Evolutionary conservation across 2,888 invertebrate species (phyloP), one percentile per base, ranked within the genome.

Genomic region (Drosophila phalerata): DNA sequence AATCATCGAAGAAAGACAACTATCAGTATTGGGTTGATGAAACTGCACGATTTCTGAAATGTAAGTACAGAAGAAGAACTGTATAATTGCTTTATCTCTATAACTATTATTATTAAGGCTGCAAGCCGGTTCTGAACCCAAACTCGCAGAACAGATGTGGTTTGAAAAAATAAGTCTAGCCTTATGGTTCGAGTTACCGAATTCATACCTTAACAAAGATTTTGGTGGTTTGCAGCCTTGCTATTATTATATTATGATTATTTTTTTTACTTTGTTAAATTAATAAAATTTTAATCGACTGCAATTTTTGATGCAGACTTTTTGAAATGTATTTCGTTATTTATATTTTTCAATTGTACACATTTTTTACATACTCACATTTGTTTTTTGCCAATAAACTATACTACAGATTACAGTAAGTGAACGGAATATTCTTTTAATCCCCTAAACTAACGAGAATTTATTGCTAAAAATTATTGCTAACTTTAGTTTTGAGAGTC

Each of bases 1-100:
- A 96, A 79, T 84, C 92, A 84, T 91, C 91, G 72, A 91, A 90
- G 80, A 69, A 81, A 90, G 95, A 96, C 63, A 97, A 97, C 92
- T 96, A 95, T 90, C 94, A 95, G 85, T 95, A 96, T 91, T 98
- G 97, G 97, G 95, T 96, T 79, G 93, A 94, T 57, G 95, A 96
- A 92, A 94, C 98, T 84, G 95, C 96, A 81, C 93, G 93, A 52
- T 98, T 97, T 93, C 94, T 98, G 78, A 93, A 95, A 91, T 94
- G 98, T 98, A 93, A 95, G 90, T 85, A 48, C 8, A 19, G 28
- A 45, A 45, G 43, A 28, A 22, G 5, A 15, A 1, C 9, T 17
- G 9, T 9, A 28, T 2, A n/a, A 25, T 22, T 4, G 22, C 0
- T n/a, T 13, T n/a, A 17, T 3, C 22, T 3, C 22, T 22, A 6